Evolutionary conservation across 2,113 vertebrate species (phyloP).

Genomic region (Coptodon bakossiorum): DNA sequence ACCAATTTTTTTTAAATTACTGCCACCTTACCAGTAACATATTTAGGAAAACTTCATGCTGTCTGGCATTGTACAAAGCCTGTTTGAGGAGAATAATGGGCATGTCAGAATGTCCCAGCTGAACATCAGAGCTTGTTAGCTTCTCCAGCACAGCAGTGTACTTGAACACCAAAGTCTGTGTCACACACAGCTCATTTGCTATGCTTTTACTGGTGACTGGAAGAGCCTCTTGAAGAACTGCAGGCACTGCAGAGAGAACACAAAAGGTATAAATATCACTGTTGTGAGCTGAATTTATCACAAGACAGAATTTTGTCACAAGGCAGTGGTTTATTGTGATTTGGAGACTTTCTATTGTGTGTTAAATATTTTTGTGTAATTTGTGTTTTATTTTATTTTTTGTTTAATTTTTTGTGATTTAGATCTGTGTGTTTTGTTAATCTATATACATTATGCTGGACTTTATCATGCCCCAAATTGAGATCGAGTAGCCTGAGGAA

Average conservation of each 20-base stretch:
- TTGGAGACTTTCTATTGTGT: not conserved
- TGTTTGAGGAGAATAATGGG: constrained; percentile 69
- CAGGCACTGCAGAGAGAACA: constrained; percentile 70
- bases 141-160: constrained; percentile 83
- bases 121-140: not conserved
- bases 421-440: not conserved
- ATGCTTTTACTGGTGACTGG: constrained; percentile 56
- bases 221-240: constrained; percentile 71
- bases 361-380: not conserved
- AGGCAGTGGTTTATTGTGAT: not conserved
- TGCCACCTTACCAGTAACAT: constrained; percentile 78
- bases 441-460: not conserved
- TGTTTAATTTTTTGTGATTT: not conserved
- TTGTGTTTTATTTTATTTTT: not conserved
- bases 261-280: not conserved
- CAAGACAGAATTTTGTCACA: not conserved
- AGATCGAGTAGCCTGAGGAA: not conserved
- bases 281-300: not conserved
- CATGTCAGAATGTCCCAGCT: not conserved
- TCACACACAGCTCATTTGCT: constrained; percentile 60
- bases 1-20: not conserved
- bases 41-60: constrained; percentile 82
- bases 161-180: constrained; percentile 62
- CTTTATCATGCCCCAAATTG: not conserved
- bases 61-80: constrained; percentile 81